A percentile compares a stretch with the other conserved stretches of the same genome.
Conservation (phyloP, 1,140 invertebrate species). For the Lepidotrigona ventralis region DNA sequence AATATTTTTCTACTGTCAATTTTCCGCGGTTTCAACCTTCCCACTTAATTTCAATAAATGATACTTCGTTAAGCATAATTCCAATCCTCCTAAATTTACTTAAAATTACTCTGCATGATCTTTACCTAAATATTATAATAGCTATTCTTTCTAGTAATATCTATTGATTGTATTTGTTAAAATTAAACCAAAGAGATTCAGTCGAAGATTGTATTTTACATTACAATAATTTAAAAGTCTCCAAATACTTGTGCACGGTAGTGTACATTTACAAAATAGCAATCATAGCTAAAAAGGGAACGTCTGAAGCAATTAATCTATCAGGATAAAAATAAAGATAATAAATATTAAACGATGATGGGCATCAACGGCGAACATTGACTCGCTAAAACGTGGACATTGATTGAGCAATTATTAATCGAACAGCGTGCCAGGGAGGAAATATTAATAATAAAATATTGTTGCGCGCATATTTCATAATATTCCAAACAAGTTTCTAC, state of each 20-base stretch:
- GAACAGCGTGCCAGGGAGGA: not conserved
- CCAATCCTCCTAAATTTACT: too few species aligned
- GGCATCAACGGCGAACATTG: not conserved
- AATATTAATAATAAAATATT: not conserved
- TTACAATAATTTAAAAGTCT: too few species aligned
- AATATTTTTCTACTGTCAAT: too few species aligned
- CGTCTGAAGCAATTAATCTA: not conserved
- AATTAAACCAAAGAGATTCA: too few species aligned
- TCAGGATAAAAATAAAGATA: not conserved
- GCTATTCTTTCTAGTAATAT: too few species aligned
- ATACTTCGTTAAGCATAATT: too few species aligned
- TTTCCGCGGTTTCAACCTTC: not conserved
- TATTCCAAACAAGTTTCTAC: slow-evolving; percentile 1
- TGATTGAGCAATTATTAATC: slow-evolving; percentile 24
- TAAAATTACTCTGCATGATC: too few species aligned
- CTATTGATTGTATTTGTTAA: too few species aligned
- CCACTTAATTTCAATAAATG: too few species aligned
- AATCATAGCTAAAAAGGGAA: not conserved
- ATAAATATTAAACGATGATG: not conserved
- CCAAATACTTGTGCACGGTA: too few species aligned
- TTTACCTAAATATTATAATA: too few species aligned
- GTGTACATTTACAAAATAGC: not conserved
- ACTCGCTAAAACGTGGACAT: not conserved
- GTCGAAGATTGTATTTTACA: too few species aligned
- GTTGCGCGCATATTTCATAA: not conserved